phyloP scores from a whole-genome alignment of 2,113 vertebrate genomes.

The Microtus ochrogaster region DNA sequence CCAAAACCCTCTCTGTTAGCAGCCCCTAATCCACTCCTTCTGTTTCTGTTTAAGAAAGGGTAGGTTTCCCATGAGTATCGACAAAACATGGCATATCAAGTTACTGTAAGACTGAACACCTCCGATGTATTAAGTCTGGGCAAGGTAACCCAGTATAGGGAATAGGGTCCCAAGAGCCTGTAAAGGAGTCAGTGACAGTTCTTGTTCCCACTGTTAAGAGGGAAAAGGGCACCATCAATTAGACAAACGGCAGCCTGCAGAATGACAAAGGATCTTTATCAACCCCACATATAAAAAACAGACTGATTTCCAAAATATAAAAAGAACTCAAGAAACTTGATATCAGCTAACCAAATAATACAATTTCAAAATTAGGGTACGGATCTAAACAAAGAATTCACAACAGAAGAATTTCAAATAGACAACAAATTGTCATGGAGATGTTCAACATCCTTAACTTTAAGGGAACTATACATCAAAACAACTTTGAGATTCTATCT shows the following conservation, averaged over 20 bases:
- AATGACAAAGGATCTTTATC: neutral
- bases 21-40: neutral
- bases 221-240: neutral
- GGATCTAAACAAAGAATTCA: neutral
- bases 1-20: neutral
- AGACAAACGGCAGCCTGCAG: neutral
- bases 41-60: neutral
- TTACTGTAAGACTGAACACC: neutral
- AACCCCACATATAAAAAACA: neutral
- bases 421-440: neutral
- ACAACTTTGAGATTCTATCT: neutral
- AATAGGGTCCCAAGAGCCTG: neutral
- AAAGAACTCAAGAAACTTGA: neutral
- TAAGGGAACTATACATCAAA: neutral
- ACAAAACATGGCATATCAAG: neutral
- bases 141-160: neutral
- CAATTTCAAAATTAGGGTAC: neutral
- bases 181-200: neutral
- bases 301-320: neutral
- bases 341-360: neutral
- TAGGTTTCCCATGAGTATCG: neutral
- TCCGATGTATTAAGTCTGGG: neutral
- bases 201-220: neutral
- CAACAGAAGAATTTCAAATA: neutral
- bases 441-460: neutral